Percentiles rank a stretch among this genome's conserved stretches.
Evolutionary conservation across 1,140 invertebrate species (phyloP).

Genomic region (Drosophila kurseongensis): DNA sequence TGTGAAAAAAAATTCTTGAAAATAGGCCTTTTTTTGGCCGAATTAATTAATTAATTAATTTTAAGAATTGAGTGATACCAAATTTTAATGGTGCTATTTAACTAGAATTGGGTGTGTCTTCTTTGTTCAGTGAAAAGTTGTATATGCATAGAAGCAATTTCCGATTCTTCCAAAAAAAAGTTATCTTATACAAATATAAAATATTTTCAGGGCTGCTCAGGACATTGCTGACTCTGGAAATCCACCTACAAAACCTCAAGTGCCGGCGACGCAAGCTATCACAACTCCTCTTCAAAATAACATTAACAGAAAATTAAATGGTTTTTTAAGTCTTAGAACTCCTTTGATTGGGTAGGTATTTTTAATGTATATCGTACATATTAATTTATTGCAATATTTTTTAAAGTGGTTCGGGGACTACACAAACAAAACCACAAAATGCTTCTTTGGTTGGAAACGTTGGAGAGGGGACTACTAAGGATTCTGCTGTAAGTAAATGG

Average conservation of each 20-base stretch:
- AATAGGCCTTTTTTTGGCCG: too few species aligned
- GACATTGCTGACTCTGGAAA: conserved; percentile 64
- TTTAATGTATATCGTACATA: background rate
- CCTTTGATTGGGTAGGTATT: conserved; percentile 89
- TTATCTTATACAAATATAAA: too few species aligned
- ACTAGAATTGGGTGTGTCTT: too few species aligned
- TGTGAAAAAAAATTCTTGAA: too few species aligned
- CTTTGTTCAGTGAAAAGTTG: too few species aligned
- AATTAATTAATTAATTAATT: too few species aligned
- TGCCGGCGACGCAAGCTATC: conserved; percentile 53
- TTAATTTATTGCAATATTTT: background rate
- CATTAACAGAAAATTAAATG: conserved; percentile 87
- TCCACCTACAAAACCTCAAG: conserved; percentile 62
- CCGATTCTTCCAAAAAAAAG: too few species aligned
- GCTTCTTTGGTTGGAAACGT: conserved; percentile 81
- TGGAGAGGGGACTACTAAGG: conserved; percentile 63
- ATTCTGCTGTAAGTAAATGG: conserved; percentile 62
- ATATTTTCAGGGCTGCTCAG: conserved; percentile 57
- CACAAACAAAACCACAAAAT: conserved; percentile 88
- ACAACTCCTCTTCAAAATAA: conserved; percentile 78
- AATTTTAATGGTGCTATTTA: too few species aligned
- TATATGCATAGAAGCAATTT: too few species aligned
- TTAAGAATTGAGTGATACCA: too few species aligned
- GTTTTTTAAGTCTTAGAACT: conserved; percentile 91
- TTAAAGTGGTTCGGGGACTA: conserved; percentile 83